These are phyloP conservation scores for Andrena minutula DNA, from an alignment of 2,888 invertebrate genomes.

Conservation along the genomic window DNA sequence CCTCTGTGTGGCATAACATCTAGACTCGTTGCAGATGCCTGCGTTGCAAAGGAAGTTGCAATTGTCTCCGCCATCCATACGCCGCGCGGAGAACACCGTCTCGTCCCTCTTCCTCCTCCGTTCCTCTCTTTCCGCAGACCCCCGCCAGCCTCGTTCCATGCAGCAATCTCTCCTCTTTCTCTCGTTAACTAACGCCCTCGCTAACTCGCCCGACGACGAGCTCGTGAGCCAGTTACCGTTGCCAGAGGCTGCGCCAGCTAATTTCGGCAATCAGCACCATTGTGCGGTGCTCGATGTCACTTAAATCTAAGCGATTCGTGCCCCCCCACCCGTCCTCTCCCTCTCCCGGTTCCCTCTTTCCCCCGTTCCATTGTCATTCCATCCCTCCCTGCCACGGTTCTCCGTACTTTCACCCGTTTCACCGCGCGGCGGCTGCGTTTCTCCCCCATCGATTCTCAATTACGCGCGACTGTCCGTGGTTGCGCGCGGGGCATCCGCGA, in stretches of 20 bases:
- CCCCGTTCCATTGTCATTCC: slow-evolving; percentile 35
- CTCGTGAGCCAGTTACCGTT: slow-evolving; percentile 44
- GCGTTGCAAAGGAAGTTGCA: slow-evolving; percentile 76
- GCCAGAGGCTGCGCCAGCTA: slow-evolving; percentile 72
- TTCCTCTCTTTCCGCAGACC: neutral
- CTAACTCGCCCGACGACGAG: slow-evolving; percentile 42
- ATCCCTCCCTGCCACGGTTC: neutral
- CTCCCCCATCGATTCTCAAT: slow-evolving; percentile 48
- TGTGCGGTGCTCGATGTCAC: slow-evolving; percentile 70
- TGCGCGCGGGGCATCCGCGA: neutral
- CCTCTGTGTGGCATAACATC: slow-evolving; percentile 55
- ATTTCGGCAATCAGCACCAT: slow-evolving; percentile 77
- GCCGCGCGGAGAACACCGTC: slow-evolving; percentile 55
- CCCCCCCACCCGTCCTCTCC: slow-evolving; percentile 7
- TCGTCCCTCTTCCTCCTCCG: slow-evolving; percentile 27
- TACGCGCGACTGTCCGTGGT: slow-evolving; percentile 9
- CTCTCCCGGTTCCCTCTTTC: neutral
- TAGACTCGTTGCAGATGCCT: slow-evolving; percentile 58
- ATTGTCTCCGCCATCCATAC: slow-evolving; percentile 76
- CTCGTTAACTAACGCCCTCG: slow-evolving; percentile 32
- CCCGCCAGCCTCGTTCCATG: slow-evolving; percentile 24
- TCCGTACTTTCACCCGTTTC: slow-evolving; percentile 6
- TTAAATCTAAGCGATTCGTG: slow-evolving; percentile 70
- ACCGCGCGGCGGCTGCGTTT: neutral
- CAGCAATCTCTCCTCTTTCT: slow-evolving; percentile 47